Evolutionary conservation across 2,888 invertebrate species (phyloP), one percentile per base, ranked within the genome.

Genomic region (Leucophenga montana): DNA sequence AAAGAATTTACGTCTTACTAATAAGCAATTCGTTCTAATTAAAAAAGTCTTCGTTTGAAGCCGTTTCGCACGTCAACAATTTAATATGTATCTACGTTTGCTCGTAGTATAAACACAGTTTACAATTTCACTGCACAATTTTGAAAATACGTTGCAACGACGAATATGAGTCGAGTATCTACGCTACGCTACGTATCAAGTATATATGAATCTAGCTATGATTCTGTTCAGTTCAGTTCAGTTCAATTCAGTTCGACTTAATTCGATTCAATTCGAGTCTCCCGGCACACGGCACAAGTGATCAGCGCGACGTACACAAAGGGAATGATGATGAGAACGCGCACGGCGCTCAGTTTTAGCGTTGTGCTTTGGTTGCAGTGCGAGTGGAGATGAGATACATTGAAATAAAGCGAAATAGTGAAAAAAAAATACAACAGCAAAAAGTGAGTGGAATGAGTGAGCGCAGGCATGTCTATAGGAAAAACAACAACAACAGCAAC

Each of bases 241-340:
- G 9, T 39, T 39, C 27, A 4, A 27, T 27, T 39, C 11, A 39
- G 9, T 68, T 64, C 57, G 64, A 31, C 75, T 67, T 67, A 53
- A 62, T 46, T 67, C 22, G 62, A n/a, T 72, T 72, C 62, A 57
- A 68, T 44, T 68, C 53, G 68, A 62, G 72, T 73, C 68, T 50
- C 39, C 39, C 39, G 39, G 39, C 39, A 27, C 27, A 27, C 27
- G 27, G 27, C 27, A 73, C 80, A 77, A 84, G 83, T 84, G 87
- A 86, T 85, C 87, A 77, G 79, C 79, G 79, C 87, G 78, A 84
- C 84, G 86, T 80, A 76, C 86, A 84, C 81, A 84, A 79, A 85
- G 82, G 83, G 84, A 86, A 86, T 86, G 87, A 85, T 84, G 82
- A 79, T 71, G 71, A 57, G 39, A 14, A 13, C 33, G 46, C 66